These are phyloP conservation scores for Pedicia rivosa DNA, from an alignment of 2,888 invertebrate species.

Conservation along the genomic window DNA sequence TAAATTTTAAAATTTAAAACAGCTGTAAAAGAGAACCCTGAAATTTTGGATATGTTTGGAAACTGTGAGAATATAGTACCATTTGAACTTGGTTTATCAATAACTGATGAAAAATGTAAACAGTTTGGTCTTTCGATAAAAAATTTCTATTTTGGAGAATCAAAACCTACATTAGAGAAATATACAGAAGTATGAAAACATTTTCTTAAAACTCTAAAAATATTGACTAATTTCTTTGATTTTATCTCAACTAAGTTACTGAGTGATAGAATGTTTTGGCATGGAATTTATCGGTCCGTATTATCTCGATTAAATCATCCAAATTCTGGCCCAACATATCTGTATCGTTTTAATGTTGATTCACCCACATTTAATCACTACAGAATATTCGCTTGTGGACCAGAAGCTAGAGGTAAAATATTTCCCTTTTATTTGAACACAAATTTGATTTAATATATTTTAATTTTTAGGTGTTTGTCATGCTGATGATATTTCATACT, in stretches of 20 bases:
- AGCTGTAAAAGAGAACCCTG: too few relatives aligned
- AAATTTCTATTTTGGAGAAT: slow-evolving; percentile 30
- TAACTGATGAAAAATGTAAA: slow-evolving; percentile 18
- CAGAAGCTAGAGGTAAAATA: neutral
- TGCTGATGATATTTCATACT: slow-evolving; percentile 28
- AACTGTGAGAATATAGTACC: slow-evolving; percentile 26
- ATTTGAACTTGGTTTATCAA: slow-evolving; percentile 19
- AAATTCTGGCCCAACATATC: slow-evolving; percentile 20
- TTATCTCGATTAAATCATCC: slow-evolving; percentile 15
- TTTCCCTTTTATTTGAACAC: neutral
- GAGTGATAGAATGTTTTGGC: slow-evolving; percentile 29
- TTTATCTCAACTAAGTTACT: slow-evolving; percentile 18
- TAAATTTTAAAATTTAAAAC: too few relatives aligned
- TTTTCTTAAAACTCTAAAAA: neutral
- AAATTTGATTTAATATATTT: neutral
- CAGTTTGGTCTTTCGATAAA: slow-evolving; percentile 28
- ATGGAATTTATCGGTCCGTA: slow-evolving; percentile 21
- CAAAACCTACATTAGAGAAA: slow-evolving; percentile 23
- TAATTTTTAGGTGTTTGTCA: slow-evolving; percentile 23
- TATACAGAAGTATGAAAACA: neutral
- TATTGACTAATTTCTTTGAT: neutral
- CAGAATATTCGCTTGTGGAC: neutral
- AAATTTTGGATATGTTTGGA: slow-evolving; percentile 14
- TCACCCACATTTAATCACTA: slow-evolving; percentile 28
- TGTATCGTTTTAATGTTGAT: slow-evolving; percentile 29